Conservation (phyloP, 1,140 invertebrate species). For the Brachionus angularis region DNA sequence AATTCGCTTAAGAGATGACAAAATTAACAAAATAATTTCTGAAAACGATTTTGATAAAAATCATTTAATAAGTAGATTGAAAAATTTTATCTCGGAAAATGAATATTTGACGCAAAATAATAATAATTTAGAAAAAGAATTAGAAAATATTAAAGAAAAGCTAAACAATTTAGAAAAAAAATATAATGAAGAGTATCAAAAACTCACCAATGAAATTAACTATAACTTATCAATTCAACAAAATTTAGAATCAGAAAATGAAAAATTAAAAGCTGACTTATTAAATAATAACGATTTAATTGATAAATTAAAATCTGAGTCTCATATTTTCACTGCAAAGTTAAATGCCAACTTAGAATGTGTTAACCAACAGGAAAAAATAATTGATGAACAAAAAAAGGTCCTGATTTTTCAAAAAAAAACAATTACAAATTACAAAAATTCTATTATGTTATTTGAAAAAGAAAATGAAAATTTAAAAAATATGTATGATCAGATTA, state of each 20-base stretch:
- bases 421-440: too few species aligned
- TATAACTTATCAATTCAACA: too few species aligned
- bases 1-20: constrained; percentile 15
- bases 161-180: too few species aligned
- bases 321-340: neutral
- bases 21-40: constrained; percentile 21
- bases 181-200: too few species aligned
- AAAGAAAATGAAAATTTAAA: too few species aligned
- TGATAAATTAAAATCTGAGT: constrained; percentile 1
- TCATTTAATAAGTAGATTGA: neutral
- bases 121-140: neutral
- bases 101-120: neutral
- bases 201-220: too few species aligned
- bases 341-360: constrained; percentile 25
- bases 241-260: too few species aligned
- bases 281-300: neutral
- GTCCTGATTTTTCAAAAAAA: too few species aligned
- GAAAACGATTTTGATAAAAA: constrained; percentile 23
- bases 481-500: too few species aligned
- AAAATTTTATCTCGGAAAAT: neutral
- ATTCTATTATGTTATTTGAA: too few species aligned
- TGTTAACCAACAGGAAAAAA: constrained; percentile 14
- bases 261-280: too few species aligned
- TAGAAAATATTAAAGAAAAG: constrained; percentile 15
- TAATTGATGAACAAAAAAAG: too few species aligned